Evolutionary conservation across 2,888 invertebrate genomes (phyloP).

Genomic region (Tinea trinotella): DNA sequence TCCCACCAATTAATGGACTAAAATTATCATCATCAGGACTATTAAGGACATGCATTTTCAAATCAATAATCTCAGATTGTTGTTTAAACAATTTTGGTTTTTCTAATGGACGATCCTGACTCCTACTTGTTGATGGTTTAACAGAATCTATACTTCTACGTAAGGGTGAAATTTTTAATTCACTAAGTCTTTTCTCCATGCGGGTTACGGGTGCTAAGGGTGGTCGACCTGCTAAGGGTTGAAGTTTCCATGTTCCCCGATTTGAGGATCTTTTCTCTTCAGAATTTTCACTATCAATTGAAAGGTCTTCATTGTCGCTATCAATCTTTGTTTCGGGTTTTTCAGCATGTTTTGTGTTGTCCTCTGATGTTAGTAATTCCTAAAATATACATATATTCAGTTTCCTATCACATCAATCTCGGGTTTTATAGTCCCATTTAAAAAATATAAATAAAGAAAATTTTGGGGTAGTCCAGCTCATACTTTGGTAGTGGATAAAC

Average conservation of each 20-base stretch:
- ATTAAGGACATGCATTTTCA: slow-evolving; percentile 55
- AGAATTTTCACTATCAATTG: slow-evolving; percentile 51
- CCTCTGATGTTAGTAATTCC: slow-evolving; percentile 67
- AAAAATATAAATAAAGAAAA: no score
- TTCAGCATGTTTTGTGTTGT: slow-evolving; percentile 63
- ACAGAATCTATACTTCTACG: slow-evolving; percentile 48
- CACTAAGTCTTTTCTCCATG: slow-evolving; percentile 50
- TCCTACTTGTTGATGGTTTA: slow-evolving; percentile 45
- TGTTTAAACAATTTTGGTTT: slow-evolving; percentile 60
- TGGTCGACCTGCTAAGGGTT: slow-evolving; percentile 47
- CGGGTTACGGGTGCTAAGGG: slow-evolving; percentile 48
- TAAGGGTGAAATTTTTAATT: slow-evolving; percentile 53
- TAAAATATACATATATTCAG: no score
- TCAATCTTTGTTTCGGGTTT: slow-evolving; percentile 67
- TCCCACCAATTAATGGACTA: slow-evolving; percentile 40
- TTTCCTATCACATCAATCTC: no score
- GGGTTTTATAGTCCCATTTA: no score
- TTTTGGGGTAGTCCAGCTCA: no score
- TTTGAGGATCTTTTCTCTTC: slow-evolving; percentile 46
- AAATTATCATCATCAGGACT: slow-evolving; percentile 54
- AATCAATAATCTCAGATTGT: slow-evolving; percentile 60
- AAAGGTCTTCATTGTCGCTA: slow-evolving; percentile 60
- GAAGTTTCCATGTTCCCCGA: slow-evolving; percentile 35
- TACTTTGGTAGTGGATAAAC: no score
- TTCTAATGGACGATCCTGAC: slow-evolving; percentile 46